phyloP scores from a whole-genome alignment of 2,797 vertebrate genomes.

The Myotis vivesi region DNA sequence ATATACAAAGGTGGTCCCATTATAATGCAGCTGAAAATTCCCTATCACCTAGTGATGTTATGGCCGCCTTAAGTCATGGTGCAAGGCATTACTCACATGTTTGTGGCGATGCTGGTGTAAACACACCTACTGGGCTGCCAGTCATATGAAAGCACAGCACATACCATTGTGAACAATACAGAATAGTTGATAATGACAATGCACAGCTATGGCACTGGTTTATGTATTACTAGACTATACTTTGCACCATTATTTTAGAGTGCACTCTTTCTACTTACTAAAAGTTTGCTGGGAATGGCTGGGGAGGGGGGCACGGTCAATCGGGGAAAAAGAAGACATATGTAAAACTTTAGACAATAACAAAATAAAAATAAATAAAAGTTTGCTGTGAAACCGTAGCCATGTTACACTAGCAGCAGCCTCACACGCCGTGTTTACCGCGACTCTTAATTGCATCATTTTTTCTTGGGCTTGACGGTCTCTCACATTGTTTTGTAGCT shows the following conservation, averaged over 20 bases:
- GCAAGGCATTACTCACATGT: background rate
- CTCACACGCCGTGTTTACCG: background rate
- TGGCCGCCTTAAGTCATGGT: background rate
- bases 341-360: too few species aligned
- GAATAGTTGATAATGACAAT: background rate
- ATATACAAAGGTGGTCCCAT: background rate
- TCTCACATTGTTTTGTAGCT: background rate
- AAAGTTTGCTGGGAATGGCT: too few species aligned
- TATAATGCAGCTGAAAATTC: background rate
- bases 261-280: background rate
- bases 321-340: too few species aligned
- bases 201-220: too few species aligned
- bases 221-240: background rate
- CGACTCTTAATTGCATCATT: background rate
- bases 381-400: background rate
- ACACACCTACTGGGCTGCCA: background rate
- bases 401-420: background rate
- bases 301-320: too few species aligned
- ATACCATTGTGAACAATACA: background rate
- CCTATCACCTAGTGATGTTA: background rate
- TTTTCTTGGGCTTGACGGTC: background rate
- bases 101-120: background rate
- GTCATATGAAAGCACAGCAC: background rate
- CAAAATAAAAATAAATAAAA: too few species aligned
- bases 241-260: background rate